Evolutionary conservation across 2,888 invertebrate genomes (phyloP).

Genomic region (Acrobasis repandana): DNA sequence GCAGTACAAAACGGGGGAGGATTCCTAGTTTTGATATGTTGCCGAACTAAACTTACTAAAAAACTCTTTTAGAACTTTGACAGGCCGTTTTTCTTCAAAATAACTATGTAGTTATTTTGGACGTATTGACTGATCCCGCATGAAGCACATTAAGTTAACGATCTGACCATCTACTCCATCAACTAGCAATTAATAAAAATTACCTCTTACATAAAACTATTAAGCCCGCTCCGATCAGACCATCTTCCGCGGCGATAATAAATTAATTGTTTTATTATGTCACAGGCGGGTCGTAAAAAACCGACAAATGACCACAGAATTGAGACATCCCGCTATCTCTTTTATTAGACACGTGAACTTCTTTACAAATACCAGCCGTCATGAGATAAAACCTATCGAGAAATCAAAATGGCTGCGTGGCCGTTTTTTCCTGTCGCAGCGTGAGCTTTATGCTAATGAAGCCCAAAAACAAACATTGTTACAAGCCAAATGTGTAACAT

Average conservation of each 20-base stretch:
- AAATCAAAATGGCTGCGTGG: conserved; percentile 66
- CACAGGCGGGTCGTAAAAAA: conserved; percentile 71
- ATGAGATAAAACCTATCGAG: conserved; percentile 68
- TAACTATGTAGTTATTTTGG: neutral
- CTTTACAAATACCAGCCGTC: conserved; percentile 63
- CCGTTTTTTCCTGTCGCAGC: conserved; percentile 66
- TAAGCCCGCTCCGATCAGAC: conserved; percentile 73
- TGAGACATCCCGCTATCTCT: conserved; percentile 80
- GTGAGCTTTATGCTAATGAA: conserved; percentile 79
- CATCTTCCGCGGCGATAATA: conserved; percentile 69
- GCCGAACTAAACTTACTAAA: too few species aligned
- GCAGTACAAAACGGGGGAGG: too few species aligned
- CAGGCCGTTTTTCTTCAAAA: too few species aligned
- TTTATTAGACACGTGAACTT: conserved; percentile 67
- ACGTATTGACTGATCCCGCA: conserved; percentile 59
- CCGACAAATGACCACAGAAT: conserved; percentile 75
- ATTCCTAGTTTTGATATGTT: too few species aligned
- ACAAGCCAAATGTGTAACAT: conserved; percentile 82
- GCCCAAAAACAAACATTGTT: conserved; percentile 81
- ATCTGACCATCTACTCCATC: conserved; percentile 59
- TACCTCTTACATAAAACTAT: conserved; percentile 75
- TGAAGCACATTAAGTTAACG: conserved; percentile 51
- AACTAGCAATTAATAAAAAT: conserved; percentile 79
- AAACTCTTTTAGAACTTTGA: too few species aligned
- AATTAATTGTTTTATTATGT: conserved; percentile 82